Conservation (phyloP, 2,113 vertebrate genomes). For the Asarcornis scutulata region DNA sequence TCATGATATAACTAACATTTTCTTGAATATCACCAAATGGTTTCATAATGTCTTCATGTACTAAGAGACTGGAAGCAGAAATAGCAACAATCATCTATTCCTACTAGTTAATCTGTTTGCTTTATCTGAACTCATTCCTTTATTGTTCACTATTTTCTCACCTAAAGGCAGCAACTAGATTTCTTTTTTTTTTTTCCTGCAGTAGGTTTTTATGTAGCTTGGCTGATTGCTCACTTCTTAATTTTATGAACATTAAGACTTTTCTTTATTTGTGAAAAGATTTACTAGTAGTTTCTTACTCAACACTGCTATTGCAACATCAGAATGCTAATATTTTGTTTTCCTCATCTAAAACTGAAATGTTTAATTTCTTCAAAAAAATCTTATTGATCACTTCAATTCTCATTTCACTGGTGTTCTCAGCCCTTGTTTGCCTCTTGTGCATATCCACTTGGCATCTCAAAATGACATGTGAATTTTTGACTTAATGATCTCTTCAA, state of each 20-base stretch:
- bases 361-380: background rate
- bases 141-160: background rate
- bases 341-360: background rate
- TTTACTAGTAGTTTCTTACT: background rate
- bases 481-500: background rate
- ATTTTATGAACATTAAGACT: background rate
- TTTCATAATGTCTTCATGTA: background rate
- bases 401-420: background rate
- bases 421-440: background rate
- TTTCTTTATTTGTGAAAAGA: background rate
- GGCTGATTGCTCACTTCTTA: background rate
- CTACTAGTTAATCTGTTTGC: background rate
- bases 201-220: background rate
- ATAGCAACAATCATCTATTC: background rate
- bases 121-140: background rate
- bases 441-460: background rate
- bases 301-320: background rate
- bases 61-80: background rate
- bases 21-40: background rate
- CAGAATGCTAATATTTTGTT: background rate
- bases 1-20: background rate
- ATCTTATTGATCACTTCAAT: background rate
- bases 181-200: background rate
- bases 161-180: background rate
- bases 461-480: background rate